Conservation (phyloP, 64 coral and sea anemone species). For the Astreopora myriophthalma region DNA sequence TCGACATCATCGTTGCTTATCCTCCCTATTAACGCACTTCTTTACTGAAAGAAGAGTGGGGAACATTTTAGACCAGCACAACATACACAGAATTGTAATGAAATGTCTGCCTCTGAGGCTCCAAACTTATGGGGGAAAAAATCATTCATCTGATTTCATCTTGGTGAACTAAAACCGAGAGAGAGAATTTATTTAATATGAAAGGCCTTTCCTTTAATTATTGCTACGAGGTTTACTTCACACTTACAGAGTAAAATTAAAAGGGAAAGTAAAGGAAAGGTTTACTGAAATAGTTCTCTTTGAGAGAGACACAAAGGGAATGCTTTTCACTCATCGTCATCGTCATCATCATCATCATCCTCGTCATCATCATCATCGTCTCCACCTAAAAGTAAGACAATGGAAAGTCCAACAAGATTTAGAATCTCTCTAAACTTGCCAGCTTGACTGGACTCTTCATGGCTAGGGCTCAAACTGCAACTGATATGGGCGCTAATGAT, state of each 20-base stretch:
- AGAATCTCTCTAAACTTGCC: too few species aligned
- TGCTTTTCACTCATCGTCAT: constrained; percentile 10
- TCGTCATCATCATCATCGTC: constrained; percentile 85
- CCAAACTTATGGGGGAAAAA: not conserved
- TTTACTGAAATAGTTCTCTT: not conserved
- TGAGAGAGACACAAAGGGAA: not conserved
- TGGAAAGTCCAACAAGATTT: not conserved
- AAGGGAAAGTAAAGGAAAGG: not conserved
- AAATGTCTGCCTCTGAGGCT: not conserved
- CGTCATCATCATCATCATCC: constrained; percentile 79
- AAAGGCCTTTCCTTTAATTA: not conserved
- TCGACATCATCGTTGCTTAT: too few species aligned
- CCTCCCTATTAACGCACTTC: not conserved
- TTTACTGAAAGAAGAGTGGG: not conserved
- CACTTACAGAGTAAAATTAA: not conserved
- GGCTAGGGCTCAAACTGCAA: not conserved
- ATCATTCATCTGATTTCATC: not conserved
- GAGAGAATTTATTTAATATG: not conserved
- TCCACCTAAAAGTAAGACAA: constrained; percentile 30
- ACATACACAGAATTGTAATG: not conserved
- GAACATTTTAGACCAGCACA: not conserved
- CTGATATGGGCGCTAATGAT: too few species aligned
- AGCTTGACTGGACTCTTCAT: too few species aligned
- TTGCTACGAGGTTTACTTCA: not conserved
- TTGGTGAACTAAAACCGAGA: not conserved